A percentile compares a stretch with the other conserved stretches of the same genome.
These are phyloP conservation scores for Rhinella marina DNA, from an alignment of 2,797 vertebrate genomes.

Conservation along the genomic window DNA sequence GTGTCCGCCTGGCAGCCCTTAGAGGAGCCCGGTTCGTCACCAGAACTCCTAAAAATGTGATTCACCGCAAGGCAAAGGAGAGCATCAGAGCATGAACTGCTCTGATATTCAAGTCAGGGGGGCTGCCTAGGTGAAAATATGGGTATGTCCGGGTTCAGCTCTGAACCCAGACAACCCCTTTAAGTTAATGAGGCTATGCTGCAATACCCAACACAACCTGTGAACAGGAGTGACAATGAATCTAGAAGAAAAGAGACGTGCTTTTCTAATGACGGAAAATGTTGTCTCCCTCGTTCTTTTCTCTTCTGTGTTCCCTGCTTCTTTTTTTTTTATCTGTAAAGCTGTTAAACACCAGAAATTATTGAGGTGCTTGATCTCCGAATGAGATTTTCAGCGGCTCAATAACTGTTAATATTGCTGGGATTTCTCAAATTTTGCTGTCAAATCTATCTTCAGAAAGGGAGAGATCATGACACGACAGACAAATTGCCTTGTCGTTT, in stretches of 20 bases:
- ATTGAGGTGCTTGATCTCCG: conserved; percentile 18
- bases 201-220: too few relatives aligned
- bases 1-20: too few relatives aligned
- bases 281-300: background rate
- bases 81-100: too few relatives aligned
- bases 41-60: too few relatives aligned
- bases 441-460: conserved; percentile 39
- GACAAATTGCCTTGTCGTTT: conserved; percentile 53
- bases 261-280: too few relatives aligned
- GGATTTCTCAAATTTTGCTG: conserved; percentile 35
- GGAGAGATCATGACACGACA: conserved; percentile 34
- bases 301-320: background rate
- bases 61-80: too few relatives aligned
- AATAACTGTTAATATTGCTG: conserved; percentile 42
- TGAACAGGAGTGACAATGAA: background rate
- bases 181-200: too few relatives aligned
- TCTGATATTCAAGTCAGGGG: too few relatives aligned
- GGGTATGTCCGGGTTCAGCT: too few relatives aligned
- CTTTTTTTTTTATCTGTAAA: background rate
- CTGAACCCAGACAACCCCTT: too few relatives aligned
- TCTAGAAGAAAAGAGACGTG: background rate
- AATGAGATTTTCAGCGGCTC: conserved; percentile 33
- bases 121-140: too few relatives aligned
- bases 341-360: conserved; percentile 10
- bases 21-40: too few relatives aligned